Conservation (phyloP, 1,140 invertebrate genomes). For the Sarcophaga bullata region DNA sequence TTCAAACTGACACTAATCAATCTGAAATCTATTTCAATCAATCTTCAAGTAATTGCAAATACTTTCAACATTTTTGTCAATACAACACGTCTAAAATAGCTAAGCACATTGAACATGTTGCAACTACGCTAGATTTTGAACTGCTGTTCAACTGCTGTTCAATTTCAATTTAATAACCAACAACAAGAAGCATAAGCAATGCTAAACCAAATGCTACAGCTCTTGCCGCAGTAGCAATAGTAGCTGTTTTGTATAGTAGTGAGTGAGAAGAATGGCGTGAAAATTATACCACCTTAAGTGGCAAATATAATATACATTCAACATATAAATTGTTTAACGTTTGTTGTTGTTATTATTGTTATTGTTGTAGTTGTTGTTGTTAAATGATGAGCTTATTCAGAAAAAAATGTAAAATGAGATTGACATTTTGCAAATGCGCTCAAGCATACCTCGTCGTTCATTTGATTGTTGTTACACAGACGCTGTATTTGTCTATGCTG, state of each 20-base stretch:
- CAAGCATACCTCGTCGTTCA: too few relatives aligned
- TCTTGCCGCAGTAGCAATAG: too few relatives aligned
- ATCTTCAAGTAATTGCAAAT: constrained; percentile 42
- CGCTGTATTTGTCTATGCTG: neutral
- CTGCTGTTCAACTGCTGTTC: neutral
- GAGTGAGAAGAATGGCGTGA: constrained; percentile 29
- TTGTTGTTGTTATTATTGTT: neutral
- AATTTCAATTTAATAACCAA: neutral
- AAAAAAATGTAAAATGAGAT: constrained; percentile 50
- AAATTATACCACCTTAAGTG: constrained; percentile 37
- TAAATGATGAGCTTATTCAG: constrained; percentile 54
- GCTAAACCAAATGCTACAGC: too few relatives aligned
- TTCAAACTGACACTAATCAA: constrained; percentile 41
- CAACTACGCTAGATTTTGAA: neutral
- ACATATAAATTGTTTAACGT: neutral
- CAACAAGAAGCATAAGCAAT: too few relatives aligned
- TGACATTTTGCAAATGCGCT: constrained; percentile 64
- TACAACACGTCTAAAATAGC: neutral
- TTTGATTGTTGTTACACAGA: neutral
- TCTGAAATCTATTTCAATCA: constrained; percentile 43
- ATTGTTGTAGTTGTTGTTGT: constrained; percentile 28
- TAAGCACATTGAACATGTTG: constrained; percentile 3
- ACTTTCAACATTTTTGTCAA: constrained; percentile 41
- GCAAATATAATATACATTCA: constrained; percentile 29
- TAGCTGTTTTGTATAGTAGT: neutral